Evolutionary conservation across 1,140 invertebrate genomes (phyloP).

Genomic region (Heliconius hewitsoni): DNA sequence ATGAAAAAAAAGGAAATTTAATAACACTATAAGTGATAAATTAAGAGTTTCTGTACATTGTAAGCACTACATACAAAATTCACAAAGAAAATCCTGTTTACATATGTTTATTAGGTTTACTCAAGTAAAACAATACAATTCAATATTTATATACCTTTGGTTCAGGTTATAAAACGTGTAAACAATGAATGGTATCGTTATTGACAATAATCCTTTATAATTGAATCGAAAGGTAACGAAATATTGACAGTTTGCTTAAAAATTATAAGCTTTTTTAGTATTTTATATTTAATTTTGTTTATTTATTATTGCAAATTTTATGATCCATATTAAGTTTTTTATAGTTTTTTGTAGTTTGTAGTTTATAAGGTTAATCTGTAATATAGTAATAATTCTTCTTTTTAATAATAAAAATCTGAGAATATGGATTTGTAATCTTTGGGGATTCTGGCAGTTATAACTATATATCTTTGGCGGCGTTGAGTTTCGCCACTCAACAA

Average conservation of each 20-base stretch:
- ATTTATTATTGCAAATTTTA: background rate
- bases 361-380: too few relatives aligned
- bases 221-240: conserved; percentile 22
- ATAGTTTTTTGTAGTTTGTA: background rate
- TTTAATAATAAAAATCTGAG: too few relatives aligned
- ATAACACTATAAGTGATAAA: background rate
- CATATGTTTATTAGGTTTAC: conserved; percentile 60
- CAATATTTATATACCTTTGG: conserved; percentile 47
- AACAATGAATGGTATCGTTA: conserved; percentile 6
- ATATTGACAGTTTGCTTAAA: conserved; percentile 34
- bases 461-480: too few relatives aligned
- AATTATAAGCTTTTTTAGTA: conserved; percentile 26
- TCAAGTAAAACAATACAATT: conserved; percentile 52
- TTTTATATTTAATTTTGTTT: background rate
- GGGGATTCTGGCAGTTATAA: too few relatives aligned
- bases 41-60: conserved; percentile 4
- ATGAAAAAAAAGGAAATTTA: background rate
- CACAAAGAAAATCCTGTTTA: conserved; percentile 46
- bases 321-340: background rate
- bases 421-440: too few relatives aligned
- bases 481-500: too few relatives aligned
- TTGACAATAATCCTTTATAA: conserved; percentile 31
- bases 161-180: conserved; percentile 28
- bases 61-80: background rate
- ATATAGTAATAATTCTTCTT: too few relatives aligned